These are phyloP conservation scores for Euwallacea fornicatus DNA, from an alignment of 1,140 invertebrate species.

Conservation along the genomic window DNA sequence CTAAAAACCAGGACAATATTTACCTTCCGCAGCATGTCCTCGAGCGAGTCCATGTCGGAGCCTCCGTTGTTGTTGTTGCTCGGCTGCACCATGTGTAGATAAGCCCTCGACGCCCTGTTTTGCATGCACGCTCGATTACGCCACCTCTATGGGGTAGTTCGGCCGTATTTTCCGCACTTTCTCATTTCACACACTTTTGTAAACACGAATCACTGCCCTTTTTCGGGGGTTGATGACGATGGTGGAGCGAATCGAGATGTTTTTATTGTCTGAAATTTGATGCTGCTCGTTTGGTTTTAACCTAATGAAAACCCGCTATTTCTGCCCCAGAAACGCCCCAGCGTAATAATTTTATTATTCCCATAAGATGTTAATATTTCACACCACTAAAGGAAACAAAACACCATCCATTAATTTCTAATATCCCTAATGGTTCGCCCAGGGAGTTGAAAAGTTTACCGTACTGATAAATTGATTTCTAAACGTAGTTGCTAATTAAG, in stretches of 20 bases:
- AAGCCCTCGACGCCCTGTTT: conserved; percentile 12
- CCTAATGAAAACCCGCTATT: no score
- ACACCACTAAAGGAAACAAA: no score
- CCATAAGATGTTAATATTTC: no score
- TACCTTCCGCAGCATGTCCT: conserved; percentile 82
- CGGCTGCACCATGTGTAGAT: conserved; percentile 53
- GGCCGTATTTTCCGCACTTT: conserved; percentile 23
- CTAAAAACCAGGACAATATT: conserved; percentile 40
- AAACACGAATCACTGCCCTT: conserved; percentile 12
- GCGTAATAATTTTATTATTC: no score
- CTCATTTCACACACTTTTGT: conserved; percentile 28
- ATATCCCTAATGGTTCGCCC: no score
- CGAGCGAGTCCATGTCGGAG: conserved; percentile 77
- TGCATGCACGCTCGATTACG: conserved; percentile 25
- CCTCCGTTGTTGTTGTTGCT: conserved; percentile 68
- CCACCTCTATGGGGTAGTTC: conserved; percentile 11
- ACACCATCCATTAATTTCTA: no score
- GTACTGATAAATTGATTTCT: no score
- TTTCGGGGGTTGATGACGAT: conserved; percentile 1
- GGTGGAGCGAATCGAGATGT: neutral
- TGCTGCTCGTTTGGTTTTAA: no score
- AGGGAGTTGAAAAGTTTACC: no score
- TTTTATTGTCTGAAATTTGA: no score
- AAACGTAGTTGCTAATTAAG: no score
- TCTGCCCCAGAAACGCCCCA: no score